These are phyloP conservation scores for Bimastos eiseni DNA, from an alignment of 2,888 invertebrate species.

Conservation along the genomic window DNA sequence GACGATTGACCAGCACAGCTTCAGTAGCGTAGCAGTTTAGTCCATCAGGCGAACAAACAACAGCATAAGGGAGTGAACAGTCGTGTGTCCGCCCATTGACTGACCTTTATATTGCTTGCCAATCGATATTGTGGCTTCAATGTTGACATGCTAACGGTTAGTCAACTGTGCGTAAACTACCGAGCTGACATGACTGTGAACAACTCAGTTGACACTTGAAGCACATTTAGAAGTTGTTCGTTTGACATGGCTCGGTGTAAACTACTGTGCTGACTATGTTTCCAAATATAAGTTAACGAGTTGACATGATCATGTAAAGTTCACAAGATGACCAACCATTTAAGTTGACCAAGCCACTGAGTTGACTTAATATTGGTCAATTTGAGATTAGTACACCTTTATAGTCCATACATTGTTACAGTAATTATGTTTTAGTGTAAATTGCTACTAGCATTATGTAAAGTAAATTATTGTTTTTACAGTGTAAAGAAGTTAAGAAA, in stretches of 20 bases:
- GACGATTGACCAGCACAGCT: not conserved
- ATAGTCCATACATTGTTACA: too few species aligned
- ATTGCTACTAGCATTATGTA: not conserved
- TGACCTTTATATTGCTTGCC: not conserved
- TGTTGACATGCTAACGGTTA: not conserved
- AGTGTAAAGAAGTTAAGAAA: conserved; percentile 13
- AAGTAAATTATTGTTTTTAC: not conserved
- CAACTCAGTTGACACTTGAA: too few species aligned
- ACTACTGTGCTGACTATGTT: too few species aligned
- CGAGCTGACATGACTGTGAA: not conserved
- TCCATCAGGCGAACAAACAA: not conserved
- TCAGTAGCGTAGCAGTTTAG: conserved; percentile 18
- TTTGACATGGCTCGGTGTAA: too few species aligned
- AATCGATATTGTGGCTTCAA: not conserved
- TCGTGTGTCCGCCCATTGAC: conserved; percentile 1
- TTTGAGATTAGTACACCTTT: not conserved
- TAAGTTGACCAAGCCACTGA: too few species aligned
- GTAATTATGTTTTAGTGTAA: not conserved
- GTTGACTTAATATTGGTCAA: too few species aligned
- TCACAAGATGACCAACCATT: too few species aligned
- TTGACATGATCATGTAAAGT: too few species aligned
- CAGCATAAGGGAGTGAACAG: not conserved
- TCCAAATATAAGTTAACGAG: too few species aligned
- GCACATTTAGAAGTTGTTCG: too few species aligned
- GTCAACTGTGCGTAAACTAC: not conserved